Evolutionary conservation across 2,888 invertebrate genomes (phyloP), one percentile per base, ranked within the genome.

Genomic region (Hypomecis punctinalis): DNA sequence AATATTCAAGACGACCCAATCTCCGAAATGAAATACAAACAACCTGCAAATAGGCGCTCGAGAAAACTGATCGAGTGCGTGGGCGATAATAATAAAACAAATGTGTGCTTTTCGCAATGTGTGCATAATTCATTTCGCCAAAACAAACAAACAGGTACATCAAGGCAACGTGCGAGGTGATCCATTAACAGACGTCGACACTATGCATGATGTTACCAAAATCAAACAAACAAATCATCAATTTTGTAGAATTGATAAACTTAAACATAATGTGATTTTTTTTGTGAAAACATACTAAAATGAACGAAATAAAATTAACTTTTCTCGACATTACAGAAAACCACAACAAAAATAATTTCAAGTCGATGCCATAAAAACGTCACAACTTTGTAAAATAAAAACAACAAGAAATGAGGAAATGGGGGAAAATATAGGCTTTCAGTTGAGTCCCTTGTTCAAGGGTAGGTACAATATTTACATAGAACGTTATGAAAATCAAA

Each of bases 111-210:
- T 56, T 63, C 43, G 45, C 54, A 59, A 62, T 55, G 54, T 55
- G 33, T 57, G 53, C 63, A 61, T 64, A 61, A 65, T 73, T 58
- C 60, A 67, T 67, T 62, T 61, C 56, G 51, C 63, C 56, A 64
- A 57, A 61, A 68, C 57, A 71, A 69, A 68, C 69, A 72, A 35
- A 46, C 39, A 48, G 11, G 13, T 58, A 53, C 39, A 63, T 64
- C 57, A 68, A 53, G 59, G 60, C 51, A 62, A 61, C 53, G 53
- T 52, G 39, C 43, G 37, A 53, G 62, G 53, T 62, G 60, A 72
- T 70, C 62, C 43, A 66, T 68, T 66, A 70, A 49, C 42, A 49
- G 64, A 67, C 53, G 51, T 63, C 13, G 60, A 55, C 65, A 68
- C 40, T 66, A 60, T 57, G 58, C 51, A 66, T 9, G 47, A 53